Percentiles rank a stretch among this genome's conserved stretches.
These are phyloP conservation scores for Genyomyrus donnyi DNA, from an alignment of 2,113 vertebrate genomes.

Conservation along the genomic window DNA sequence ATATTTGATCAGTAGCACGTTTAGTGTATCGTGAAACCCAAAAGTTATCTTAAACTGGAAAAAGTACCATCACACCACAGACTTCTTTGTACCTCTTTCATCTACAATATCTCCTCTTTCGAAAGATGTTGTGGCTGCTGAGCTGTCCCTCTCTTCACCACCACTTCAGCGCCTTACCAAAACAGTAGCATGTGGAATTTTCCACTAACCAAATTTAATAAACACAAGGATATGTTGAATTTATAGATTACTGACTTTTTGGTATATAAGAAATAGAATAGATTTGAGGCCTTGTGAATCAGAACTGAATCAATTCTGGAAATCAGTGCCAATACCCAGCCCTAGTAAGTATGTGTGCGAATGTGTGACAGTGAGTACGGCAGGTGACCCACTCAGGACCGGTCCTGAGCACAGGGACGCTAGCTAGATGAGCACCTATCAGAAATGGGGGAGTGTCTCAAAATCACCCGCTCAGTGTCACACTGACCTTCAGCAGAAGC, in stretches of 20 bases:
- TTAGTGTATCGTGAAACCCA: no score
- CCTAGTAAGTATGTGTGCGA: not conserved
- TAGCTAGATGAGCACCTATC: not conserved
- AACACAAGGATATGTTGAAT: not conserved
- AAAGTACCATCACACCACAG: no score
- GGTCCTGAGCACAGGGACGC: not conserved
- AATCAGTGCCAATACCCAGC: not conserved
- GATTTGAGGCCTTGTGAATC: not conserved
- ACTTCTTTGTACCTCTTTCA: no score
- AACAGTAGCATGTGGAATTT: not conserved
- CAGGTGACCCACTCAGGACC: not conserved
- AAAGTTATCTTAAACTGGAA: not conserved
- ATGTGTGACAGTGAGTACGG: not conserved
- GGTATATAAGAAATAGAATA: not conserved
- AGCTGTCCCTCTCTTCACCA: not conserved
- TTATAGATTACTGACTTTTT: not conserved
- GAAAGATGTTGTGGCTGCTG: no score
- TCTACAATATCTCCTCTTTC: no score
- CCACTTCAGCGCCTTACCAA: not conserved
- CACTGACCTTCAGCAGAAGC: constrained; percentile 86
- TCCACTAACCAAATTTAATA: not conserved
- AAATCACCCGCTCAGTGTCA: not conserved
- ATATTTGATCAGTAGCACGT: not conserved
- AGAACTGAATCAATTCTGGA: not conserved
- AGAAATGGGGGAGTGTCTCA: not conserved